These are phyloP conservation scores for Seira sanloemensis DNA, from an alignment of 2,888 invertebrate genomes.

Conservation along the genomic window DNA sequence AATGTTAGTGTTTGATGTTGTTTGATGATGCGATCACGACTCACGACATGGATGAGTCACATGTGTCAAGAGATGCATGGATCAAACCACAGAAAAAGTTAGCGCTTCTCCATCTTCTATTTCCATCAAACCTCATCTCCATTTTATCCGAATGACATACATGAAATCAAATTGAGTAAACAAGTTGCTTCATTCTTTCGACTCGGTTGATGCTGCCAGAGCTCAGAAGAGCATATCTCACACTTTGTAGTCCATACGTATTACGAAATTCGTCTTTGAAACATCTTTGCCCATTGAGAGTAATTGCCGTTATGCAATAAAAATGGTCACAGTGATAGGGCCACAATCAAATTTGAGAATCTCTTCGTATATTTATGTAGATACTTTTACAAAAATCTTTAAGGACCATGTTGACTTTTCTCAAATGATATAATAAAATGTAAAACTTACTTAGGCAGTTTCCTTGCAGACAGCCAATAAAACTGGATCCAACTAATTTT, in stretches of 20 bases:
- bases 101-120: background rate
- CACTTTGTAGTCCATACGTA: background rate
- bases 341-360: background rate
- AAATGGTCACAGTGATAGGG: background rate
- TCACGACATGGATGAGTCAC: constrained; percentile 1
- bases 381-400: background rate
- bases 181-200: constrained; percentile 14
- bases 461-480: background rate
- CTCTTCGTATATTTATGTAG: background rate
- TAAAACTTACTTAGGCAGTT: too few species aligned
- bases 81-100: background rate
- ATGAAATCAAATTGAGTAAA: constrained; percentile 38
- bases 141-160: constrained; percentile 40
- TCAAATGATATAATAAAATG: constrained; percentile 15
- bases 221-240: background rate
- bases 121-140: constrained; percentile 4
- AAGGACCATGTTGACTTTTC: background rate
- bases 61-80: background rate
- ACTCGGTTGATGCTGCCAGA: background rate
- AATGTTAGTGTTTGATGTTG: too few species aligned
- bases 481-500: too few species aligned
- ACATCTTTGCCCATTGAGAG: background rate
- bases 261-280: background rate
- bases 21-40: constrained; percentile 1
- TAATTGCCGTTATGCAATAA: constrained; percentile 25